Evolutionary conservation across 23 tunicate species (phyloP).

Genomic region (Trididemnum miniatum): DNA sequence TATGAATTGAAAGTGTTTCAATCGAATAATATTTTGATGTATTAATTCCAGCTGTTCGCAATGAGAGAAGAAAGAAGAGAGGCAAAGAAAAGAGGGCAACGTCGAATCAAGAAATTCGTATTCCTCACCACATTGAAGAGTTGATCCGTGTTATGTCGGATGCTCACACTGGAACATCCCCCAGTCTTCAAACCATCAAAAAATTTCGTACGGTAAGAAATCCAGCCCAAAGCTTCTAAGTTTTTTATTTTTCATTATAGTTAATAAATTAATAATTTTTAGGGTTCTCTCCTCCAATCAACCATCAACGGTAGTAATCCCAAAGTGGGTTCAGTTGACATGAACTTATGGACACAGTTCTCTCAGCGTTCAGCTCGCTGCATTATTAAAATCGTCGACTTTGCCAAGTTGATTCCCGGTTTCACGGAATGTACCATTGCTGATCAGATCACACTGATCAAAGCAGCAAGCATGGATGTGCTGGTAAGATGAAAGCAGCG

Average conservation of each 20-base stretch:
- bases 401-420: slow-evolving; percentile 92
- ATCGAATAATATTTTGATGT: too few species aligned
- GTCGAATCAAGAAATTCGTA: neutral
- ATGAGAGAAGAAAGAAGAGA: slow-evolving; percentile 52
- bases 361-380: slow-evolving; percentile 78
- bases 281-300: too few species aligned
- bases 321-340: too few species aligned
- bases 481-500: slow-evolving; percentile 58
- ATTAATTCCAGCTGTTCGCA: slow-evolving; percentile 73
- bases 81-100: slow-evolving; percentile 54
- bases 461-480: slow-evolving; percentile 91
- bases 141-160: slow-evolving; percentile 39
- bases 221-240: neutral
- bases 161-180: slow-evolving; percentile 51
- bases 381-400: slow-evolving; percentile 89
- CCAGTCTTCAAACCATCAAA: slow-evolving; percentile 41
- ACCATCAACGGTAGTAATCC: too few species aligned
- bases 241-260: neutral
- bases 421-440: slow-evolving; percentile 87
- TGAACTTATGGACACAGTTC: slow-evolving; percentile 71
- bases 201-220: slow-evolving; percentile 43
- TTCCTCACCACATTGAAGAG: slow-evolving; percentile 20
- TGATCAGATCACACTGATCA: slow-evolving; percentile 87
- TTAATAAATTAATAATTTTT: too few species aligned
- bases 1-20: too few species aligned